Evolutionary conservation across 2,113 vertebrate genomes (phyloP).

Genomic region (Prochilodus magdalenae): DNA sequence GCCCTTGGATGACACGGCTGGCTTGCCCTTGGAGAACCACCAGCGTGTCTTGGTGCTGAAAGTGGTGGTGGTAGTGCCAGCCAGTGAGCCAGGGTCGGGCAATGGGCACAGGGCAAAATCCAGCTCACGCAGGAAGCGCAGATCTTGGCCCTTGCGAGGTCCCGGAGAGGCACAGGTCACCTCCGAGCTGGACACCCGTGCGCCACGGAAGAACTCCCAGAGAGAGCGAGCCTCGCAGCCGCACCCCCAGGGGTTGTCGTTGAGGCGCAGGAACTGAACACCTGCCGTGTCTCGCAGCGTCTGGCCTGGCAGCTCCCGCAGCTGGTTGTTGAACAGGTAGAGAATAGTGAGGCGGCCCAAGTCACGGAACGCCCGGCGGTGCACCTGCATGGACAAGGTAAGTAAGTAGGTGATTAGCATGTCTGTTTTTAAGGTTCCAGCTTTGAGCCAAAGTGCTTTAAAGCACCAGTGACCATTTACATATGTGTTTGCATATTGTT

Average conservation of each 20-base stretch:
- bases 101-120: constrained; percentile 87
- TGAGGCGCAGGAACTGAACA: constrained; percentile 96
- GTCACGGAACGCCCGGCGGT: constrained; percentile 87
- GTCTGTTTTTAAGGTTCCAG: too few relatives aligned
- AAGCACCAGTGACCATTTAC: too few relatives aligned
- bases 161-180: constrained; percentile 85
- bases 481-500: too few relatives aligned
- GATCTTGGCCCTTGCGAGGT: constrained; percentile 84
- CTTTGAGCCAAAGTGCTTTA: too few relatives aligned
- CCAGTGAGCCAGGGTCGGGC: constrained; percentile 80
- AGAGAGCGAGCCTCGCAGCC: constrained; percentile 90
- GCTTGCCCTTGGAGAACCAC: constrained; percentile 86
- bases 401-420: background rate
- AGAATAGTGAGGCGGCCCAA: constrained; percentile 93
- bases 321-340: constrained; percentile 96
- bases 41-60: constrained; percentile 84
- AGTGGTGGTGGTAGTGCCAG: constrained; percentile 79
- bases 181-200: constrained; percentile 90
- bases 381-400: constrained; percentile 65
- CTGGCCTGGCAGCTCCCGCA: constrained; percentile 88
- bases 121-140: constrained; percentile 84
- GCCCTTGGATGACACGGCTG: constrained; percentile 82
- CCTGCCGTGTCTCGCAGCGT: constrained; percentile 83
- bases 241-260: constrained; percentile 94
- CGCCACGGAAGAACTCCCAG: constrained; percentile 92